Evolutionary conservation across 2,888 invertebrate genomes (phyloP), one percentile per base, ranked within the genome.

Genomic region (Acholoe squamosa): DNA sequence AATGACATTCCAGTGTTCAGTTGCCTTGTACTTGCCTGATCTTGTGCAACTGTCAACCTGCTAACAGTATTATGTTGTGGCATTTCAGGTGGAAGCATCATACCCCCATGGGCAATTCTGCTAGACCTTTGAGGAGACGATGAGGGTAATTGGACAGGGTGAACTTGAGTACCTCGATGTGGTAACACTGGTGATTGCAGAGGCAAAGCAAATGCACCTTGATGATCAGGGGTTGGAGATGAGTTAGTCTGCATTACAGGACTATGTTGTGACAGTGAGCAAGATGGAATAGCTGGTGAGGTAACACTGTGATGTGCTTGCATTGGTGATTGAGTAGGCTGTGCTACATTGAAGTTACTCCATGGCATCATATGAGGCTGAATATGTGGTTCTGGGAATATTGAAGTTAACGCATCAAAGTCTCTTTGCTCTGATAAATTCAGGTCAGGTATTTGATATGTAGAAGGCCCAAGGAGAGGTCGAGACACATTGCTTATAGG

Each of bases 371-470:
- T 43, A 10, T 43, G 43, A 43, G 43, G 43, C 43, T 43, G 43
- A 10, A 43, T 43, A 43, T 43, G 43, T 43, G 43, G 43, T 43
- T 43, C 43, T 43, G 43, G 43, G 43, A 43, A 43, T 43, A 43
- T 43, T 7, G 43, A 43, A 3, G 61, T 12, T 7, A 61, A n/a
- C 19, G 61, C 3, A 10, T 61, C 61, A 61, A 61, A 14, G 5
- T 61, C 61, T n/a, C 43, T 43, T 10, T 12, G 14, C 3, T 61
- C 61, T 3, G 19, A 19, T 61, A 61, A n/a, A n/a, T 61, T 61
- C 61, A 61, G 61, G 5, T 61, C 61, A 61, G 61, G 61, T 19
- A 61, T 61, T n/a, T 61, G 61, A 61, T 61, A 61, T 61, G 61
- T 19, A 61, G 61, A 71, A 28, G 7, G 25, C 10, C 10, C 43